Evolutionary conservation across 1,140 invertebrate species (phyloP).

Genomic region (Chrysomallon squamiferum): DNA sequence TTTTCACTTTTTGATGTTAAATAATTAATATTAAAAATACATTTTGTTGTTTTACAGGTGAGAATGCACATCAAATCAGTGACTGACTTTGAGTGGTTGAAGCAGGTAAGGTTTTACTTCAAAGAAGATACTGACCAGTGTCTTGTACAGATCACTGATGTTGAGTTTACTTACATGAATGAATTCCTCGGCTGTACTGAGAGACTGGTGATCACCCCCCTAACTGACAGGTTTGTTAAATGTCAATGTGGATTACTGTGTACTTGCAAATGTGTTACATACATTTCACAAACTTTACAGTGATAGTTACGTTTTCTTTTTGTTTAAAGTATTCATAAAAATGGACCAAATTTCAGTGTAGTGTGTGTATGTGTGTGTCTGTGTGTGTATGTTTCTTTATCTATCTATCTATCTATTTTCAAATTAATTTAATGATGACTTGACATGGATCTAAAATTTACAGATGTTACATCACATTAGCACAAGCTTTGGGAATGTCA

Average conservation of each 20-base stretch:
- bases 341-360: background rate
- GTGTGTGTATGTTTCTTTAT: too few relatives aligned
- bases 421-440: too few relatives aligned
- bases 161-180: slow-evolving; percentile 94
- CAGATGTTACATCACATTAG: slow-evolving; percentile 95
- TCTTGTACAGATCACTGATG: slow-evolving; percentile 91
- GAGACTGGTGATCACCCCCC: slow-evolving; percentile 91
- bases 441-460: too few relatives aligned
- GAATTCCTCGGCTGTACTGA: slow-evolving; percentile 97
- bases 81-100: slow-evolving; percentile 96
- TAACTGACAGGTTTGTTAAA: slow-evolving; percentile 88
- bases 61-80: slow-evolving; percentile 62
- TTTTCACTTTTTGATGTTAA: too few relatives aligned
- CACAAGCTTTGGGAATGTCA: slow-evolving; percentile 93
- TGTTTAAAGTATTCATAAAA: background rate
- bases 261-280: slow-evolving; percentile 2
- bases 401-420: too few relatives aligned
- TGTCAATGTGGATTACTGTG: too few relatives aligned
- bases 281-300: too few relatives aligned
- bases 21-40: too few relatives aligned
- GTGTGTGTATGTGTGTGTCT: background rate
- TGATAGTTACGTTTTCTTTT: background rate
- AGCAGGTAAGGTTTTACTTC: slow-evolving; percentile 96
- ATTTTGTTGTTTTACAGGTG: too few relatives aligned
- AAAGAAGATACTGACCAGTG: slow-evolving; percentile 94